phyloP scores from a whole-genome alignment of 2,888 invertebrate species.

The Deroplatys truncata region DNA sequence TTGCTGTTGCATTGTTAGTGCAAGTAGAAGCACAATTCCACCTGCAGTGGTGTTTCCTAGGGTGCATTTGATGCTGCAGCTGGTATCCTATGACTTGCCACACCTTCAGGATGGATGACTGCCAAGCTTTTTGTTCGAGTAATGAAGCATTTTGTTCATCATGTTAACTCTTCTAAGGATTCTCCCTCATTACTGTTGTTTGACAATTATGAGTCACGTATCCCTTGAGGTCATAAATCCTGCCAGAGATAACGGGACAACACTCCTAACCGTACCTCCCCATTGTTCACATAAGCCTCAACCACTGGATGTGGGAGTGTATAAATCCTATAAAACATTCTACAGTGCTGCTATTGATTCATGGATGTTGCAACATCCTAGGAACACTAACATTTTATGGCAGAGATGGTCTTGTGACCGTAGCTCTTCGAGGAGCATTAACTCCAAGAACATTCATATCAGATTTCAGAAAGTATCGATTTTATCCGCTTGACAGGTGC shows the following conservation, averaged over 20 bases:
- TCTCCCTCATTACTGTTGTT: constrained; percentile 37
- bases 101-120: constrained; percentile 31
- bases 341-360: not conserved
- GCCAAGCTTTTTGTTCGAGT: constrained; percentile 25
- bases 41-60: too few species aligned
- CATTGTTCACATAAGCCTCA: too few species aligned
- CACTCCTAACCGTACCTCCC: constrained; percentile 42
- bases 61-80: constrained; percentile 34
- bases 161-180: constrained; percentile 34
- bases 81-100: constrained; percentile 29
- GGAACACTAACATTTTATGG: constrained; percentile 37
- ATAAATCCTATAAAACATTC: constrained; percentile 36
- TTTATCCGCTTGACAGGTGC: constrained; percentile 38
- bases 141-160: constrained; percentile 31
- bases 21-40: too few species aligned
- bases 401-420: constrained; percentile 39
- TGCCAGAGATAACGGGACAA: constrained; percentile 41
- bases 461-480: constrained; percentile 39
- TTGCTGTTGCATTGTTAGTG: too few species aligned
- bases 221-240: constrained; percentile 36
- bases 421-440: constrained; percentile 38
- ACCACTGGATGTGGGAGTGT: constrained; percentile 33
- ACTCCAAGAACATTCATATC: constrained; percentile 39
- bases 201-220: constrained; percentile 38
- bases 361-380: constrained; percentile 37